Evolutionary conservation across 2,888 invertebrate genomes (phyloP), one percentile per base, ranked within the genome.

Genomic region (Neoascia interrupta): DNA sequence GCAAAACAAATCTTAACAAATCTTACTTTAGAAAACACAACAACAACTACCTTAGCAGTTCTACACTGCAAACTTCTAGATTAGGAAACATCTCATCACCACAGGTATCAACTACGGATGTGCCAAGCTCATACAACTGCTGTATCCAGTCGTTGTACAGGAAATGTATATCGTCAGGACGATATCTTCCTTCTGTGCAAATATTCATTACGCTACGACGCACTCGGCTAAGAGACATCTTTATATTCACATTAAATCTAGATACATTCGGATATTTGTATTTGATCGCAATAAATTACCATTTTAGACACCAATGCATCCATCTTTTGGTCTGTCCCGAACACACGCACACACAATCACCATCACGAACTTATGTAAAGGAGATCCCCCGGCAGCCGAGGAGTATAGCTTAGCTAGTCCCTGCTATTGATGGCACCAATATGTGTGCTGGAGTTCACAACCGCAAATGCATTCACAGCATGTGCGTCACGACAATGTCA

Each of bases 211-310:
- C 64, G 76, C 64, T 21, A 54, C 73, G 47, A 66, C 60, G 61
- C 73, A 66, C 73, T 79, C 51, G 26, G 36, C 72, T 56, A 66
- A 51, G 61, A 79, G 79, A 79, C 79, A 79, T 73, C 73, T 79
- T 79, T 79, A 79, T 79, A 79, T 73, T 73, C 79, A 73, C 72
- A 72, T 73, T 79, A 79, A 79, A 73, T 68, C 73, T 72, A 73
- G 79, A 79, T 79, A 79, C 73, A 79, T 79, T 79, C 45, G 60
- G 68, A 79, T 68, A 79, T 79, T 79, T 79, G 79, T 73, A 79
- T 79, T 79, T 73, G 79, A 79, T 79, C 68, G 79, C 79, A 61
- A 79, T 79, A 79, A 79, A 79, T 79, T 79, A 73, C 68, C 68
- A 79, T 79, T 73, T 75, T 73, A 73, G 79, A 79, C 79, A 79